phyloP scores from a whole-genome alignment of 2,113 vertebrate genomes.

The Percopsis transmontana region DNA sequence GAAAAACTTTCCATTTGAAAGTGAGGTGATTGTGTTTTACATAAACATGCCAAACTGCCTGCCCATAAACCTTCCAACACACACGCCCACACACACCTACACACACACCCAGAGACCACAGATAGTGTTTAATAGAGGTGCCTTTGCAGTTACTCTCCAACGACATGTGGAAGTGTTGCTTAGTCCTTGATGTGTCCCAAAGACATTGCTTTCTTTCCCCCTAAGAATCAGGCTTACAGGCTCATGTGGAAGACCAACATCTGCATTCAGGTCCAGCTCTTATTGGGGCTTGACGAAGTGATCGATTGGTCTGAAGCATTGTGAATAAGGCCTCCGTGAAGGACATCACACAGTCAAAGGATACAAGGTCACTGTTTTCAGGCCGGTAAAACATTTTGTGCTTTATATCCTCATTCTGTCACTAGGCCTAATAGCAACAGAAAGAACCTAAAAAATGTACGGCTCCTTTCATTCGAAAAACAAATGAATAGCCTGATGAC shows the following conservation, averaged over 20 bases:
- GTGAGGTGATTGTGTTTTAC: conserved; percentile 10
- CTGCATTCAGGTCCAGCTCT: neutral
- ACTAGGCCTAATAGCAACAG: too few relatives aligned
- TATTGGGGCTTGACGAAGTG: neutral
- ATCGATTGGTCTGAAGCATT: conserved; percentile 38
- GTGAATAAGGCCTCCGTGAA: neutral
- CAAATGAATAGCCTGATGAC: too few relatives aligned
- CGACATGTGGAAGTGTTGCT: conserved; percentile 6
- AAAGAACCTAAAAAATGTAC: too few relatives aligned
- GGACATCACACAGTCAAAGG: conserved; percentile 39
- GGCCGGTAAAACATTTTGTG: neutral
- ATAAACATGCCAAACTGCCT: conserved; percentile 6
- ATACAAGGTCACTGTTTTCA: conserved; percentile 16
- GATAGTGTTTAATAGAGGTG: conserved; percentile 7
- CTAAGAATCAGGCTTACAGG: neutral
- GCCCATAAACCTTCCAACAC: conserved; percentile 10
- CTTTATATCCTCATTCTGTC: too few relatives aligned
- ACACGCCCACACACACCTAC: too few relatives aligned
- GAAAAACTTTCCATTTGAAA: conserved; percentile 18
- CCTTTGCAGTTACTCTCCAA: conserved; percentile 1
- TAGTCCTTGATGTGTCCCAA: neutral
- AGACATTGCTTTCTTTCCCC: neutral
- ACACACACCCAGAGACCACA: neutral
- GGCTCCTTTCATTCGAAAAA: too few relatives aligned
- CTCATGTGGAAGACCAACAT: too few relatives aligned